Percentiles rank a stretch among this genome's conserved stretches.
Evolutionary conservation across 1,140 invertebrate genomes (phyloP).

Genomic region (Drosophila kikkawai): DNA sequence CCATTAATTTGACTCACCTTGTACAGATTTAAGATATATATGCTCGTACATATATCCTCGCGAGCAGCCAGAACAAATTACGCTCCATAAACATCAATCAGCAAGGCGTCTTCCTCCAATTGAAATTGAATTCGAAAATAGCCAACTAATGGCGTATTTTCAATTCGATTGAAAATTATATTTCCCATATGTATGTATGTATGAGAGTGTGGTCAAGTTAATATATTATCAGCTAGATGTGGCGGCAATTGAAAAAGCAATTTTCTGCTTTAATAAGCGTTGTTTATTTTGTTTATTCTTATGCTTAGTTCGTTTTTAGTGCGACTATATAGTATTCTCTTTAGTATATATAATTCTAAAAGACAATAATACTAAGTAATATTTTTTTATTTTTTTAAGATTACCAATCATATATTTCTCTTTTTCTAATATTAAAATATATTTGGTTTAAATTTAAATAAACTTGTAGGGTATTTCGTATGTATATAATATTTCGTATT

Average conservation of each 20-base stretch:
- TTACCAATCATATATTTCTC: too few species aligned
- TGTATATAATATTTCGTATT: conserved; percentile 9
- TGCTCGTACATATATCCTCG: conserved; percentile 12
- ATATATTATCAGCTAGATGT: conserved; percentile 40
- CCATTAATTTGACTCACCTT: conserved; percentile 36
- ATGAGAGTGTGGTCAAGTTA: conserved; percentile 1
- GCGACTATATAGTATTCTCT: not conserved
- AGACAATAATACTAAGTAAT: not conserved
- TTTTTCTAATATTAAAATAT: not conserved
- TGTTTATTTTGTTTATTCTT: conserved; percentile 25
- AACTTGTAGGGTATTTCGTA: not conserved
- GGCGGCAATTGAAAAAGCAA: conserved; percentile 35
- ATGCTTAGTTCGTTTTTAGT: not conserved
- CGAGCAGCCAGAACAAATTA: conserved; percentile 44
- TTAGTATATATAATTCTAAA: not conserved
- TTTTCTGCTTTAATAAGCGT: conserved; percentile 18
- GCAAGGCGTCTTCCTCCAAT: conserved; percentile 31
- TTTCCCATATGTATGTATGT: conserved; percentile 6
- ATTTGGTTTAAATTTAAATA: not conserved
- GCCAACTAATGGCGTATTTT: conserved; percentile 52
- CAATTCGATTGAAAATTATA: conserved; percentile 41
- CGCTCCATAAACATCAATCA: conserved; percentile 61
- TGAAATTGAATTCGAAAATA: conserved; percentile 42
- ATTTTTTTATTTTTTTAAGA: too few species aligned
- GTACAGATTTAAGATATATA: conserved; percentile 32